Evolutionary conservation across 2,113 vertebrate species (phyloP).

Genomic region (human): DNA sequence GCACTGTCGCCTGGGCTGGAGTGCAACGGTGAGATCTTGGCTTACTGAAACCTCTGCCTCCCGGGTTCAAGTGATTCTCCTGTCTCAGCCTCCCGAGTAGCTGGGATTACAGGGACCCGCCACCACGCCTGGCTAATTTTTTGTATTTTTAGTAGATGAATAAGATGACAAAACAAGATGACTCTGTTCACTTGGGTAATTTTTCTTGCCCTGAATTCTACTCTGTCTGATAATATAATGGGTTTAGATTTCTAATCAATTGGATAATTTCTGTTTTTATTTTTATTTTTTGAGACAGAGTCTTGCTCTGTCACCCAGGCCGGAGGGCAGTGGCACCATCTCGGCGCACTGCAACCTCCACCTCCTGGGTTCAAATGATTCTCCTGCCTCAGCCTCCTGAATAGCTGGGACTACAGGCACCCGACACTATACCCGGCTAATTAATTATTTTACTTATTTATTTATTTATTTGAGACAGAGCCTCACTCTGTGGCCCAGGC

Average conservation of each 20-base stretch:
- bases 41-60: too few species aligned
- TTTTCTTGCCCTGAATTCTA: background rate
- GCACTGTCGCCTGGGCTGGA: too few species aligned
- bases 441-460: background rate
- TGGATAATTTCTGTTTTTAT: background rate
- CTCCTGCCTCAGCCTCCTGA: background rate
- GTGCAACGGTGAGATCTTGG: too few species aligned
- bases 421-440: fast-evolving
- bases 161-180: background rate
- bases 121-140: too few species aligned
- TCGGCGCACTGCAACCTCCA: background rate
- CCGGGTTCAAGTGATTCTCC: too few species aligned
- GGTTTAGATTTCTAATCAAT: background rate
- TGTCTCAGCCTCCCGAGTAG: too few species aligned
- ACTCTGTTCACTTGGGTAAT: background rate
- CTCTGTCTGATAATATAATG: background rate
- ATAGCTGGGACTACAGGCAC: background rate
- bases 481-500: too few species aligned
- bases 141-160: too few species aligned
- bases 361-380: background rate
- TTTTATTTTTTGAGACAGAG: background rate
- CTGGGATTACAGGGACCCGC: too few species aligned
- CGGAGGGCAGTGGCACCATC: background rate
- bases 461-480: too few species aligned
- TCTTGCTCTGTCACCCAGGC: background rate